These are phyloP conservation scores for Mythimna loreyi DNA, from an alignment of 2,888 invertebrate species.

Conservation along the genomic window DNA sequence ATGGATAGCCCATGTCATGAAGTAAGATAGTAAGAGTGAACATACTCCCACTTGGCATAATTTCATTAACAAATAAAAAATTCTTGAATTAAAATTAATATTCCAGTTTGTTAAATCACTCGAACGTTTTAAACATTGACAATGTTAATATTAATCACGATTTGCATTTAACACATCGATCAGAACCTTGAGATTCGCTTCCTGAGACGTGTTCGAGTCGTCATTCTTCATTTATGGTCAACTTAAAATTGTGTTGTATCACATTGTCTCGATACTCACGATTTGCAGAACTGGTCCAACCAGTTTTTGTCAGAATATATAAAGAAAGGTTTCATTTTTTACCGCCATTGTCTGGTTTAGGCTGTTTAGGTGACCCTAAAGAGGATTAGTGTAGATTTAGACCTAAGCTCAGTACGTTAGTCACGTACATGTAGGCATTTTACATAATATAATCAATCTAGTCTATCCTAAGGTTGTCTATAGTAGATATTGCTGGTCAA, in stretches of 20 bases:
- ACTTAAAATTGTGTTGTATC: constrained; percentile 40
- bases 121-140: constrained; percentile 1
- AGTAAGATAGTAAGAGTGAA: too few species aligned
- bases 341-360: neutral
- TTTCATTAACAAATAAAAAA: neutral
- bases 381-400: neutral
- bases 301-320: constrained; percentile 24
- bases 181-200: constrained; percentile 50
- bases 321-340: constrained; percentile 7
- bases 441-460: neutral
- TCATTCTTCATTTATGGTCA: constrained; percentile 43
- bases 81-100: neutral
- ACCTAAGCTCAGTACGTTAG: neutral
- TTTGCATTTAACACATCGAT: constrained; percentile 48
- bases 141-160: constrained; percentile 38
- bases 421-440: neutral
- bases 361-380: constrained; percentile 4
- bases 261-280: constrained; percentile 25
- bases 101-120: constrained; percentile 16
- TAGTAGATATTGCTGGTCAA: too few species aligned
- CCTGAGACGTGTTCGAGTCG: constrained; percentile 45
- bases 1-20: too few species aligned
- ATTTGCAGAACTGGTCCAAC: constrained; percentile 33
- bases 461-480: too few species aligned
- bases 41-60: too few species aligned